Evolutionary conservation across 2,113 vertebrate species (phyloP).

Genomic region (Engraulis encrasicolus): DNA sequence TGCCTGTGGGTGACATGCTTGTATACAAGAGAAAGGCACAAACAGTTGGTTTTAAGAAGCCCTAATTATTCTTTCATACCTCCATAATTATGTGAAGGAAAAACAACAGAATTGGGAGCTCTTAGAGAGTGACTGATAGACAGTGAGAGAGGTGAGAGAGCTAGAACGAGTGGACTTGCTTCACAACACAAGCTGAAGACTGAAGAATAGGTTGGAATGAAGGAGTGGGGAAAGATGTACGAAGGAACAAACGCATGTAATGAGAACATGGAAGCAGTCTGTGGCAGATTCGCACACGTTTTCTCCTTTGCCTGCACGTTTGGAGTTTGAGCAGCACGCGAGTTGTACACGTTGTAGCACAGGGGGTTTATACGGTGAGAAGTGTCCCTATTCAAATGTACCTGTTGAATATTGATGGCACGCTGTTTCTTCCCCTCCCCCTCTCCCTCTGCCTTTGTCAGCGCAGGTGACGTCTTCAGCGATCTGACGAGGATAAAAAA

Average conservation of each 20-base stretch:
- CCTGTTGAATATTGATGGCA: conserved; percentile 79
- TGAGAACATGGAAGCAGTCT: background rate
- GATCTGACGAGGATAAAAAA: conserved; percentile 59
- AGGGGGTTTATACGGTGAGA: conserved; percentile 48
- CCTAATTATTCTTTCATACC: too few species aligned
- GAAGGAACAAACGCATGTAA: background rate
- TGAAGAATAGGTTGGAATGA: background rate
- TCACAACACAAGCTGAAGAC: background rate
- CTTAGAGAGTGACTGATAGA: too few species aligned
- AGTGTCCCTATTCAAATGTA: conserved; percentile 69
- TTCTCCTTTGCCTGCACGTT: background rate
- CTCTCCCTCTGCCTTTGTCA: conserved; percentile 65
- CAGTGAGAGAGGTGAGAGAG: too few species aligned
- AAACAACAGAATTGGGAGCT: too few species aligned
- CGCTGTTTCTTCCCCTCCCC: conserved; percentile 64
- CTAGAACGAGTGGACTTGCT: background rate
- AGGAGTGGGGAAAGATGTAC: background rate
- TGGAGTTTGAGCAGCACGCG: conserved; percentile 50
- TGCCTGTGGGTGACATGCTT: too few species aligned
- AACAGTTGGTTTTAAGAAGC: too few species aligned
- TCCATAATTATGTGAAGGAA: too few species aligned
- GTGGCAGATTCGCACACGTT: conserved; percentile 12
- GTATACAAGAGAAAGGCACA: too few species aligned
- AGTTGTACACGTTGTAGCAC: conserved; percentile 52
- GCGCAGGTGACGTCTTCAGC: conserved; percentile 65